Evolutionary conservation across 2,888 invertebrate genomes (phyloP).

Genomic region (Macrophya annulata): DNA sequence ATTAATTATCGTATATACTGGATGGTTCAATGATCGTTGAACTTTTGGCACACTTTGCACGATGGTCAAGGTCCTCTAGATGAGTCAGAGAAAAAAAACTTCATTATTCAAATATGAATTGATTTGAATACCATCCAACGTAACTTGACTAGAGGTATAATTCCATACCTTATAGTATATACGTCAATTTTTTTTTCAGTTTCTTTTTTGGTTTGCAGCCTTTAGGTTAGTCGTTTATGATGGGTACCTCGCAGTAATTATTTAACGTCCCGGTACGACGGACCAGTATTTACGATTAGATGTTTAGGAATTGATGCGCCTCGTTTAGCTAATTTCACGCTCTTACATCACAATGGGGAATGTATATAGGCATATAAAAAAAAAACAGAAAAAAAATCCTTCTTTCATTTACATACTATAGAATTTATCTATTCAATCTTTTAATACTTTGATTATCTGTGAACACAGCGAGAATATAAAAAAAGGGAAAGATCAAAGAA

Average conservation of each 20-base stretch:
- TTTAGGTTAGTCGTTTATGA: not conserved
- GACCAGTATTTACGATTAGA: slow-evolving; percentile 9
- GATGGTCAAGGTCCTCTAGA: slow-evolving; percentile 9
- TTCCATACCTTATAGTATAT: not conserved
- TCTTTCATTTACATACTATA: not conserved
- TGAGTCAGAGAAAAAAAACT: not conserved
- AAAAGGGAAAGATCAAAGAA: too few species aligned
- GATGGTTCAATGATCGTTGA: slow-evolving; percentile 53
- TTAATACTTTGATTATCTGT: not conserved
- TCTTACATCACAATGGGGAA: not conserved
- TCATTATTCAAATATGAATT: not conserved
- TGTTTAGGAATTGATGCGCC: slow-evolving; percentile 32
- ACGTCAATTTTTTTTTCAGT: not conserved
- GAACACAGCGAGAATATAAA: not conserved
- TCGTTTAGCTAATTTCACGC: slow-evolving; percentile 25
- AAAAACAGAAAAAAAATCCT: not conserved
- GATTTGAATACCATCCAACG: slow-evolving; percentile 1
- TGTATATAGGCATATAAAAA: too few species aligned
- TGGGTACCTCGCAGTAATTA: slow-evolving; percentile 8
- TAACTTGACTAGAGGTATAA: slow-evolving; percentile 19
- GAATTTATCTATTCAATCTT: slow-evolving; percentile 8
- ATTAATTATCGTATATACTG: too few species aligned
- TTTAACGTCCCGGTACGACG: not conserved
- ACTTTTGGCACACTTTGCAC: slow-evolving; percentile 61
- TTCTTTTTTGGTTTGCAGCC: not conserved